Percentiles rank a stretch among this genome's conserved stretches.
Conservation (phyloP, 2,113 vertebrate genomes). For the Myrmecophaga tridactyla region DNA sequence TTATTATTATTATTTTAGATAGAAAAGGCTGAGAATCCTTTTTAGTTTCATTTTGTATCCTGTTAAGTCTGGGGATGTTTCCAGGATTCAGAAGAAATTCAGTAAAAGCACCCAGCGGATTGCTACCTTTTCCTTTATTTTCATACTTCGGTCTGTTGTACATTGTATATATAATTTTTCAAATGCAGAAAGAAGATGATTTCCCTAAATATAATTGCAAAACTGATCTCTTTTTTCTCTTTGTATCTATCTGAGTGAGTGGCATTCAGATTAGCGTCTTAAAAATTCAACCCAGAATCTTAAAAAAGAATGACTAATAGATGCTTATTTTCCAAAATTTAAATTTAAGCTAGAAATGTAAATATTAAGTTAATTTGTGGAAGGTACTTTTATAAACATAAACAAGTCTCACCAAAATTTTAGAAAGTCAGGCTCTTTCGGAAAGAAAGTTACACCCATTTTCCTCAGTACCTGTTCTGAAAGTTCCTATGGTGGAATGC, state of each 20-base stretch:
- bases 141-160: slow-evolving; percentile 79
- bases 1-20: slow-evolving; percentile 21
- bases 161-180: slow-evolving; percentile 71
- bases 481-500: slow-evolving; percentile 80
- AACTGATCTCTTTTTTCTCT: slow-evolving; percentile 48
- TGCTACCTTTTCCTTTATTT: slow-evolving; percentile 73
- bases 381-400: slow-evolving; percentile 84
- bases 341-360: slow-evolving; percentile 85
- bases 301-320: slow-evolving; percentile 30
- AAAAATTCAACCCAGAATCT: slow-evolving; percentile 45
- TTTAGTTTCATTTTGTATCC: slow-evolving; percentile 77
- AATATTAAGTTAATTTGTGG: slow-evolving; percentile 84
- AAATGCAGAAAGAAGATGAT: slow-evolving; percentile 59
- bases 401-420: slow-evolving; percentile 80
- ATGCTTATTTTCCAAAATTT: slow-evolving; percentile 83
- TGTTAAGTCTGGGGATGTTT: slow-evolving; percentile 77
- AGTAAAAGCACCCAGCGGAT: slow-evolving; percentile 69
- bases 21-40: slow-evolving; percentile 77
- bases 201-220: slow-evolving; percentile 59
- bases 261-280: slow-evolving; percentile 56
- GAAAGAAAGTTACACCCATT: slow-evolving; percentile 78
- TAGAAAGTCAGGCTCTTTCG: slow-evolving; percentile 81
- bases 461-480: slow-evolving; percentile 82
- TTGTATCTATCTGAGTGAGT: not conserved
- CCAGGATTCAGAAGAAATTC: slow-evolving; percentile 80